phyloP scores from a whole-genome alignment of 2,888 invertebrate genomes.

The Coenonympha glycerion region DNA sequence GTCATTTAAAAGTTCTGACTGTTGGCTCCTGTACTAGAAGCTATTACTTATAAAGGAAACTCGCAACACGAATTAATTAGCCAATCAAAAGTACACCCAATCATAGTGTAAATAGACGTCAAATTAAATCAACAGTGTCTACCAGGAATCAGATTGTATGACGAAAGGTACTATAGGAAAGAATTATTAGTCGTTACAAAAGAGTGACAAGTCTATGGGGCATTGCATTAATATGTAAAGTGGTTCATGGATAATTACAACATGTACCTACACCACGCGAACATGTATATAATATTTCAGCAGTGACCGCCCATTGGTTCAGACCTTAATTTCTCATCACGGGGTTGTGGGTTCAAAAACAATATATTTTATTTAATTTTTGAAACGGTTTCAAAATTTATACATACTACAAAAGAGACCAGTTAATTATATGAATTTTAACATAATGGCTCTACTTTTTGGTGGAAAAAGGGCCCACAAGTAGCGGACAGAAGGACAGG shows the following conservation, averaged over 20 bases:
- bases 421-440: no score
- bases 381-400: no score
- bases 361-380: no score
- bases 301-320: no score
- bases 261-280: not conserved
- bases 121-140: conserved; percentile 1
- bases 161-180: no score
- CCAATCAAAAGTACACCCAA: conserved; percentile 11
- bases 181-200: conserved; percentile 13
- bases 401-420: no score
- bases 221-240: conserved; percentile 11
- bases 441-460: no score
- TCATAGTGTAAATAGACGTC: not conserved
- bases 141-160: conserved; percentile 8
- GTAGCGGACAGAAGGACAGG: no score
- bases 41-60: conserved; percentile 3
- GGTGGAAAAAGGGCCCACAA: no score
- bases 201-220: conserved; percentile 5
- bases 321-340: no score
- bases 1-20: not conserved
- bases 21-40: conserved; percentile 1
- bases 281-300: not conserved
- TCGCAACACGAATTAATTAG: conserved; percentile 3
- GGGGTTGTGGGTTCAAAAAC: no score
- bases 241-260: conserved; percentile 9